Evolutionary conservation across 2,113 vertebrate genomes (phyloP), one percentile per base, ranked within the genome.

Genomic region (Heterocephalus glaber): DNA sequence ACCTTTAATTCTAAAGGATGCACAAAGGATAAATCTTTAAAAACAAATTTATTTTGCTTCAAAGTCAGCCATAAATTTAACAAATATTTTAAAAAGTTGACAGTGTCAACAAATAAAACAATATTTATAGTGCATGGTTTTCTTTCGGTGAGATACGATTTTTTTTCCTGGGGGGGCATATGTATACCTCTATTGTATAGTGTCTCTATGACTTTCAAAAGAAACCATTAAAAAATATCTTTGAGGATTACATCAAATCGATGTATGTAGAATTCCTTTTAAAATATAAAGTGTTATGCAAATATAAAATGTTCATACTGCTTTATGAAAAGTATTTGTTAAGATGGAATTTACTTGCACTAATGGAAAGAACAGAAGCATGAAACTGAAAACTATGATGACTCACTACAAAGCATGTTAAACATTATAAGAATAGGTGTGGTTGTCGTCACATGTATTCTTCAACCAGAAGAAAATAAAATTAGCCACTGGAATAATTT

Each of bases 31-130:
- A 95, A 90, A 88, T 95, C 92, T 95, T 95, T 85, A 92, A 95
- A 96, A 90, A 66, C 3, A 94, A 72, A 63, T 91, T 94, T 77
- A 82, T 89, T 89, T 91, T 95, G 90, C 56, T 72, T 96, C 87
- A 93, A 92, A 96, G 65, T 74, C 89, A 93, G 84, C 38, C 65
- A 94, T 24, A 94, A 92, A 87, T 80, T 81, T 47, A 94, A 89
- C 35, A 66, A 60, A 58, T 92, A 79, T 82, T 94, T 95, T 94
- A 90, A 77, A 92, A 94, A 84, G 70, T 28, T 88, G 79, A 89
- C 0, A 79, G 52, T 54, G 33, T 33, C 38, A 89, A 49, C 65
- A 63, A 83, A 38, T 60, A 92, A 89, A 89, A 91, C 3, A 58
- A 56, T 82, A 63, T 41, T 94, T 90, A 68, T 49, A 81, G 91